Evolutionary conservation across 1,140 invertebrate species (phyloP).

Genomic region (Gonatopus flavifemur): DNA sequence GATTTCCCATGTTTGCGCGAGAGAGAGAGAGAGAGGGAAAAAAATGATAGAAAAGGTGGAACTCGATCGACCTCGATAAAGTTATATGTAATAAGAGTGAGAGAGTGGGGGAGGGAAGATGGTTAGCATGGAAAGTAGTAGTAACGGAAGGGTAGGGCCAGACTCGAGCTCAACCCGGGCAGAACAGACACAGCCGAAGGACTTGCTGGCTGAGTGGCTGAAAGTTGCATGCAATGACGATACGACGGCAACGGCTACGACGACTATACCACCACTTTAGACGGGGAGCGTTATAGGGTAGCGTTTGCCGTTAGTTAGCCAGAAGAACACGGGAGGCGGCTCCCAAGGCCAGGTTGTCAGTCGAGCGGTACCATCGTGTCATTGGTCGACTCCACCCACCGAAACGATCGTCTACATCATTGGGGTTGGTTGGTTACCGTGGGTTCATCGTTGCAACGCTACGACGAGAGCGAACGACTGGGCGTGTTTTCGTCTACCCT

Average conservation of each 20-base stretch:
- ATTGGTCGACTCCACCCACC: constrained; percentile 50
- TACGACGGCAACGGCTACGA: constrained; percentile 16
- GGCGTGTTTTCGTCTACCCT: too few relatives aligned
- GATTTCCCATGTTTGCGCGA: not conserved
- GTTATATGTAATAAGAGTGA: not conserved
- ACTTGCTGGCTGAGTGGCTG: constrained; percentile 57
- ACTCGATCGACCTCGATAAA: not conserved
- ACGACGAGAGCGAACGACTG: too few relatives aligned
- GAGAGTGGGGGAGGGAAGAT: not conserved
- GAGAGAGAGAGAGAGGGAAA: not conserved
- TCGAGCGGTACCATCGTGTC: constrained; percentile 46
- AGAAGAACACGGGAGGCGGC: constrained; percentile 42
- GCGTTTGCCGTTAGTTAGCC: constrained; percentile 48
- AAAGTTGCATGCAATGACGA: too few relatives aligned
- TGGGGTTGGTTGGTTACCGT: too few relatives aligned
- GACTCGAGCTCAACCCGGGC: too few relatives aligned
- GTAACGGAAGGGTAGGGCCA: constrained; percentile 1
- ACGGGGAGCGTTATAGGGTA: constrained; percentile 29
- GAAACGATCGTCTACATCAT: too few relatives aligned
- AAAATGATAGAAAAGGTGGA: not conserved
- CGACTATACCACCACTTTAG: too few relatives aligned
- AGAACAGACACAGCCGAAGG: constrained; percentile 36
- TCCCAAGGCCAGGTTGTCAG: constrained; percentile 48
- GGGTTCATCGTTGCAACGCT: too few relatives aligned
- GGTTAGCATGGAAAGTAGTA: constrained; percentile 7